Percentiles rank a stretch among this genome's conserved stretches.
Evolutionary conservation across 1,140 invertebrate species (phyloP).

Genomic region (Eriocheir sinensis): DNA sequence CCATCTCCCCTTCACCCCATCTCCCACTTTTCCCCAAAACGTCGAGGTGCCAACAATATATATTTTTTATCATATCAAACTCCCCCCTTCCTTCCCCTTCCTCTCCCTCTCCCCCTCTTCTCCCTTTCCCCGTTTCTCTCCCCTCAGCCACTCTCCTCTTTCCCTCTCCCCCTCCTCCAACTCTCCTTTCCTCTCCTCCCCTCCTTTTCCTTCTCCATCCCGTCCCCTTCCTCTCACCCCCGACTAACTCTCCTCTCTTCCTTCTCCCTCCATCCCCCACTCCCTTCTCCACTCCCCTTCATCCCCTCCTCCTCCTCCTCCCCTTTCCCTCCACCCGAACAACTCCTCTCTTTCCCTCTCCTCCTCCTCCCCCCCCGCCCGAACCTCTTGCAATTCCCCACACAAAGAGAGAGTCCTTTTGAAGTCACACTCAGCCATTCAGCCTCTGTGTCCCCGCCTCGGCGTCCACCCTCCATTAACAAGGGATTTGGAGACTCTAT

Average conservation of each 20-base stretch:
- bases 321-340: neutral
- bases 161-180: neutral
- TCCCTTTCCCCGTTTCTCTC: neutral
- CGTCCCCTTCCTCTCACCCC: neutral
- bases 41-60: constrained; percentile 6
- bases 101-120: neutral
- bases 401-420: constrained; percentile 63
- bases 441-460: neutral
- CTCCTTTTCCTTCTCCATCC: neutral
- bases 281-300: neutral
- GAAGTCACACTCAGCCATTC: constrained; percentile 56
- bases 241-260: too few relatives aligned
- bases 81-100: neutral
- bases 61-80: constrained; percentile 10
- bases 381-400: constrained; percentile 69
- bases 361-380: neutral
- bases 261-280: neutral
- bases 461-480: constrained; percentile 48
- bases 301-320: neutral
- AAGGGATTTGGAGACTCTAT: constrained; percentile 63
- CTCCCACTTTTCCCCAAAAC: neutral
- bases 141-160: neutral
- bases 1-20: neutral
- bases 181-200: neutral
- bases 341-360: neutral